These are phyloP conservation scores for Henricia sp. DNA, from an alignment of 53 echinoderm and acorn worm genomes.

Conservation along the genomic window DNA sequence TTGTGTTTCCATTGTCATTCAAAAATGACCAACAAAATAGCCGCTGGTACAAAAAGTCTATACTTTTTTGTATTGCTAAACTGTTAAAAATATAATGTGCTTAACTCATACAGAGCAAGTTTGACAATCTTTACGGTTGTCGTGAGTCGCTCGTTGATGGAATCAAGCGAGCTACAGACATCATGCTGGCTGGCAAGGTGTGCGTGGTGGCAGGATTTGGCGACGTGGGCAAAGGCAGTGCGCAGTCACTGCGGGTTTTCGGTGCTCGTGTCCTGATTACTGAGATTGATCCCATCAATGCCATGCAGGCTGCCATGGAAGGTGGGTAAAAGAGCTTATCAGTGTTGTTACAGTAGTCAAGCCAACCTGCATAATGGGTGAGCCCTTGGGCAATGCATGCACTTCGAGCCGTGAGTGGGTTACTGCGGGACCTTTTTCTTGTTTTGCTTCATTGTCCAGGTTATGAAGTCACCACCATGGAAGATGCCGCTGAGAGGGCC, in stretches of 20 bases:
- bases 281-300: slow-evolving; percentile 97
- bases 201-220: slow-evolving; percentile 95
- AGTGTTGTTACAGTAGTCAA: no score
- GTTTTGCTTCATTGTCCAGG: no score
- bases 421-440: no score
- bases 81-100: no score
- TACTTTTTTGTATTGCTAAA: no score
- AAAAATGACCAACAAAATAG: no score
- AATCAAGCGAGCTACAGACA: slow-evolving; percentile 97
- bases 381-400: no score
- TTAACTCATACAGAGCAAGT: slow-evolving; percentile 95
- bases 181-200: slow-evolving; percentile 97
- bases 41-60: no score
- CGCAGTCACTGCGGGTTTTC: slow-evolving; percentile 95
- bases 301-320: slow-evolving; percentile 99
- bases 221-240: slow-evolving; percentile 99
- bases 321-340: slow-evolving; percentile 79
- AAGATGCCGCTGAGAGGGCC: slow-evolving; percentile 82
- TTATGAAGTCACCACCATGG: slow-evolving; percentile 96
- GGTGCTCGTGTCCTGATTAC: slow-evolving; percentile 98
- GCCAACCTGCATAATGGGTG: no score
- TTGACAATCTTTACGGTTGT: slow-evolving; percentile 99
- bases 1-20: no score
- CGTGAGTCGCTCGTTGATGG: slow-evolving; percentile 97
- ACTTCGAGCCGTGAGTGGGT: no score